phyloP scores from a whole-genome alignment of 2,113 vertebrate species.

The Platycercus adscitus region DNA sequence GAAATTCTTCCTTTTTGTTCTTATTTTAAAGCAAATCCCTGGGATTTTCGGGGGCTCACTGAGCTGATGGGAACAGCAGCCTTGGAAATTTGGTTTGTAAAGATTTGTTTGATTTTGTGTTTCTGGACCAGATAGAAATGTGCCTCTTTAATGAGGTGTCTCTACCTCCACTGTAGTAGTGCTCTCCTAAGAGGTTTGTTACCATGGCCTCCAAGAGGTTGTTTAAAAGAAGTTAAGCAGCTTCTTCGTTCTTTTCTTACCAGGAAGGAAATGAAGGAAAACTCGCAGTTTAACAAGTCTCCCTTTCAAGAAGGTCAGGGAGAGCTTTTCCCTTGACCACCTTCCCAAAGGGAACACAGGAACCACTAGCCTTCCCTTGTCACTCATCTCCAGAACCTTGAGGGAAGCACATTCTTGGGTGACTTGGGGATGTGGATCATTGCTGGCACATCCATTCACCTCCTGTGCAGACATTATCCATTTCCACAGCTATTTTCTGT shows the following conservation, averaged over 20 bases:
- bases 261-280: constrained; percentile 1
- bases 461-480: neutral
- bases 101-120: neutral
- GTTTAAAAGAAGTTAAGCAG: neutral
- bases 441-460: neutral
- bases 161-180: neutral
- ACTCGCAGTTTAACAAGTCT: neutral
- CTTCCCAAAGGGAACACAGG: neutral
- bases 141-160: constrained; percentile 17
- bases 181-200: neutral
- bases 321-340: neutral
- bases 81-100: neutral
- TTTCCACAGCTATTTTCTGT: neutral
- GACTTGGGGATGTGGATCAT: neutral
- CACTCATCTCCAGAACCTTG: neutral
- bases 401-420: neutral
- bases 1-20: neutral
- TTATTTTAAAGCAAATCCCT: neutral
- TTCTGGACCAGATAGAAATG: neutral
- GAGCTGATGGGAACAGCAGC: constrained; percentile 33
- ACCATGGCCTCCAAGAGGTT: neutral
- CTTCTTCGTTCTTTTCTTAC: constrained; percentile 3
- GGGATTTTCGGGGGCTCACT: neutral
- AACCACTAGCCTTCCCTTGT: neutral
- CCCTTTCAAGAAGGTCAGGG: neutral